Base-by-base conservation (phyloP, 2,113 vertebrate species). In the Corydoras sp. region DNA sequence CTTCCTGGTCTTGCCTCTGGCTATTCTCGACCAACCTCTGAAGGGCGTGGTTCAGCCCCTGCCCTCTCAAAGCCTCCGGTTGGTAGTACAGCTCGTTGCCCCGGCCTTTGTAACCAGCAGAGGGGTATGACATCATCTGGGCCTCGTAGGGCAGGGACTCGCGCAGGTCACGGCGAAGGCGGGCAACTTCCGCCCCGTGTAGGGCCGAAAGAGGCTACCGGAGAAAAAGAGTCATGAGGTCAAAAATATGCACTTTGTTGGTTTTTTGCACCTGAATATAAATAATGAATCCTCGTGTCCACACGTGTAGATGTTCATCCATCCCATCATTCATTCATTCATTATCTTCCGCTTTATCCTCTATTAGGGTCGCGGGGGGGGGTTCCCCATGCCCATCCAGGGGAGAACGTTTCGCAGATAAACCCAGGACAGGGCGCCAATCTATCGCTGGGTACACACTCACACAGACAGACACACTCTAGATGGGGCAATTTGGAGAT, bases 11-110 rank as follows among this genome's bases (percentile, higher is more conserved):
- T 68, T 82, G 80, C 62, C 86, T 84, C 79, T 89, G 86, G 48
- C 89, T 86, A 43, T 83, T 90, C 76, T 92, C 90, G 74, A 89
- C 79, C 83, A 92, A 74, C 65, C 74, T 87, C 81, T 90, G 90
- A 10, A 92, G 80, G 14, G 91, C 88, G 55, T 88, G 86, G 14
- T 87, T 84, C 61, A 92, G 77, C 72, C 84, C 85, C 51, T 79
- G 79, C 31, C 85, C 83, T 60, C 75, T 86, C 86, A 83, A 82
- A 62, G 76, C 80, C 2, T 84, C 85, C 62, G 83, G 81, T 65
- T 82, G 88, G 79, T 88, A 88, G 81, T 85, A 85, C 2, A 82
- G 71, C 43, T 84, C 75, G 1, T 76, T 82, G 67, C 60, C 74
- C 11, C 82, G 61, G 0, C 80, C 82, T 35, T 78, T 83, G 49